These are phyloP conservation scores for Mobula hypostoma DNA, from an alignment of 2,113 vertebrate genomes.

Conservation along the genomic window DNA sequence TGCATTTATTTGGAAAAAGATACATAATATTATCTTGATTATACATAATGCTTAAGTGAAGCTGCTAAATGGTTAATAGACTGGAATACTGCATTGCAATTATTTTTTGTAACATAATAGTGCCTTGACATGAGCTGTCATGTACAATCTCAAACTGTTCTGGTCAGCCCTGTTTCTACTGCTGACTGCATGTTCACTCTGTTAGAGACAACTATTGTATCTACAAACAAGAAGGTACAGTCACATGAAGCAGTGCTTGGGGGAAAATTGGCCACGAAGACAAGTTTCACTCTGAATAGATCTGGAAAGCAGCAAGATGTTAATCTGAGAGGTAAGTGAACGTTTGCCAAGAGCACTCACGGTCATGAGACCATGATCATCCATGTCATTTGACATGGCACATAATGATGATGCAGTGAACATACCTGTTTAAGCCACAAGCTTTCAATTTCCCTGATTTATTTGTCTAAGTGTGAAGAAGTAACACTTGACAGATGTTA, in stretches of 20 bases:
- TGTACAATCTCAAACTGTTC: neutral
- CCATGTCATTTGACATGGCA: too few species aligned
- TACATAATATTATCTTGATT: neutral
- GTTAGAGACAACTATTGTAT: conserved; percentile 53
- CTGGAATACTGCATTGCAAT: neutral
- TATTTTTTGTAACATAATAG: neutral
- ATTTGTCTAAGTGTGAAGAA: neutral
- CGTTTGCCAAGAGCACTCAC: too few species aligned
- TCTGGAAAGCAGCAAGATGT: conserved; percentile 72
- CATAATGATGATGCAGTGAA: too few species aligned
- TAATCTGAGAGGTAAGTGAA: conserved; percentile 68
- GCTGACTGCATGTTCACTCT: neutral
- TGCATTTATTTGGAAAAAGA: neutral
- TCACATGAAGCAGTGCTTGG: conserved; percentile 86
- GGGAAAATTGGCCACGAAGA: conserved; percentile 81
- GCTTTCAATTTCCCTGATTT: neutral
- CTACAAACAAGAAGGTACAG: conserved; percentile 62
- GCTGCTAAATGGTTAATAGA: neutral
- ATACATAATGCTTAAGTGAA: neutral
- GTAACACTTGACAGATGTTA: neutral
- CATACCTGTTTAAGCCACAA: neutral
- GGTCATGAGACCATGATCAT: too few species aligned
- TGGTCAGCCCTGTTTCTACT: neutral
- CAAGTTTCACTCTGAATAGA: conserved; percentile 84
- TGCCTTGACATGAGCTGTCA: neutral